Evolutionary conservation across 2,888 invertebrate genomes (phyloP), one percentile per base, ranked within the genome.

Genomic region (Noctua fimbriata): DNA sequence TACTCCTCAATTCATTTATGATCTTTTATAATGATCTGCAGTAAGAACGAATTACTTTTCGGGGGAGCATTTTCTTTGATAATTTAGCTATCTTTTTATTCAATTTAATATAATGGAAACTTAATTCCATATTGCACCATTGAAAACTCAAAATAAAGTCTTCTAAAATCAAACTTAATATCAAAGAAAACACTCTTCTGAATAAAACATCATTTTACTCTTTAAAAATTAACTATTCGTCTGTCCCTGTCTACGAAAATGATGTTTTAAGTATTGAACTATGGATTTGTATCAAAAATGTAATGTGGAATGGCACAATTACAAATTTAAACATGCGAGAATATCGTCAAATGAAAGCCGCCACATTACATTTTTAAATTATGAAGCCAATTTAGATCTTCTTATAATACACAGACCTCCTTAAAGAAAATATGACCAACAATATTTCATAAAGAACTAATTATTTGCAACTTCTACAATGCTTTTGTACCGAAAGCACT

Each of bases 401-500:
- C 58, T 67, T 21, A 82, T 28, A 28, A 60, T 55, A 49, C 67
- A 79, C 72, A 73, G 24, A 66, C 16, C 60, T 28, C 65, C 41
- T 32, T 73, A 58, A 83, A 63, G 32, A 32, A 72, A 60, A 58
- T 60, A 81, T 69, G 71, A 70, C 18, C 65, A 73, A 70, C 28
- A 60, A 83, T 87, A 85, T 83, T 60, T 87, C 89, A 85, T 88
- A 88, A 88, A 79, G 14, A 81, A 82, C 83, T 88, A 79, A 89
- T 85, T 44, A 58, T 36, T 76, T 36, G 7, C 73, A 81, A 90
- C 88, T 90, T 88, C 86, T 87, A 82, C 79, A 82, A 82, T 88
- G 87, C 90, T 89, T 91, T 91, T 76, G 36, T 18, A n/a, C 18
- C 24, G 49, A 92, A 90, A 87, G 88, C 89, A 82, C 82, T 85